phyloP scores from a whole-genome alignment of 1,140 invertebrate species.

The Brachystomella parvula region DNA sequence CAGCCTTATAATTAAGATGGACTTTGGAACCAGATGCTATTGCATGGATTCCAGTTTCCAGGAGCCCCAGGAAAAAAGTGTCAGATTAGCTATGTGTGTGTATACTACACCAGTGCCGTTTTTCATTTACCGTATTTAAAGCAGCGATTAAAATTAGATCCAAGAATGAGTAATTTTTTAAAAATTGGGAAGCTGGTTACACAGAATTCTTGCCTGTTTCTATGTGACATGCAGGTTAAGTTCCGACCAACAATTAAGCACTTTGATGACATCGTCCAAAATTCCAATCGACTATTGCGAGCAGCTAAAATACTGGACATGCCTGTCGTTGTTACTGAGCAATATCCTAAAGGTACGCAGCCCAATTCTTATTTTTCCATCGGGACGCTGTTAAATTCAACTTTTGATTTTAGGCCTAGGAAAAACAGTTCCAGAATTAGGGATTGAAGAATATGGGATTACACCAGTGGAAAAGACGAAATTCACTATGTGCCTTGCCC shows the following conservation, averaged over 20 bases:
- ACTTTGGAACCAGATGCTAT: no score
- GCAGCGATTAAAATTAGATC: no score
- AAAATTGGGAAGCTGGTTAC: conserved; percentile 29
- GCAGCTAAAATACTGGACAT: conserved; percentile 52
- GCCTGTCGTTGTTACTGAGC: conserved; percentile 58
- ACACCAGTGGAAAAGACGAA: conserved; percentile 51
- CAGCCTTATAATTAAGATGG: no score
- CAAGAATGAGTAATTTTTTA: conserved; percentile 4
- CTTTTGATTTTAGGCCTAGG: conserved; percentile 50
- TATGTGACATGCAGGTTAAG: conserved; percentile 52
- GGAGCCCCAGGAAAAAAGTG: no score
- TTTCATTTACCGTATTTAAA: no score
- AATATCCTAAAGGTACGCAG: conserved; percentile 56
- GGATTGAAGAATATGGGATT: conserved; percentile 43
- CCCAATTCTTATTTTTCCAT: neutral
- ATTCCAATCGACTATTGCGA: conserved; percentile 49
- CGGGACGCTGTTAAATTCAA: neutral
- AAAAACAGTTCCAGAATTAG: conserved; percentile 53
- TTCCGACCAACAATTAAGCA: conserved; percentile 53
- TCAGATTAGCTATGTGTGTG: no score
- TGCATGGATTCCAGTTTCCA: no score
- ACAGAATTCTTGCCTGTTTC: conserved; percentile 44
- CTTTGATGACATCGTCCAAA: conserved; percentile 53
- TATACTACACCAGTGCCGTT: no score
- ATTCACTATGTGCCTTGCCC: conserved; percentile 44